phyloP scores from a whole-genome alignment of 2,113 vertebrate species.

The Cervus canadensis region DNA sequence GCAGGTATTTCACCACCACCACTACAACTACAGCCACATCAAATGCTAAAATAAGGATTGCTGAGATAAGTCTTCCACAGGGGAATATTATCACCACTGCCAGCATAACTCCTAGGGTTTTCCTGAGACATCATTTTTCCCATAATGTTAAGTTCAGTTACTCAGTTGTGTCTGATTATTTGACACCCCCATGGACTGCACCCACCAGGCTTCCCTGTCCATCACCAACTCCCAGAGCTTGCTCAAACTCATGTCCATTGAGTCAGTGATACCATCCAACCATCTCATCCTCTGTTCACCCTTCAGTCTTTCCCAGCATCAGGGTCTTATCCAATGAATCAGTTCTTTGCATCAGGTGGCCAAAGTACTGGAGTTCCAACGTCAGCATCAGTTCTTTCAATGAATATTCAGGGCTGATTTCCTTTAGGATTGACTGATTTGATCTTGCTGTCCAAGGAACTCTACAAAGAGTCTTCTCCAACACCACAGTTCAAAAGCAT shows the following conservation, averaged over 20 bases:
- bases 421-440: not conserved
- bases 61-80: not conserved
- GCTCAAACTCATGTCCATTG: not conserved
- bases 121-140: not conserved
- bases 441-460: not conserved
- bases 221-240: not conserved
- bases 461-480: not conserved
- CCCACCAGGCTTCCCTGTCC: accelerated
- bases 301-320: not conserved
- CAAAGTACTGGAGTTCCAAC: not conserved
- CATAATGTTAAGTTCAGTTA: not conserved
- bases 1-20: not conserved
- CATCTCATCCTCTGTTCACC: not conserved
- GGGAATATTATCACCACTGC: not conserved
- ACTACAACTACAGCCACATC: accelerated
- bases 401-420: not conserved
- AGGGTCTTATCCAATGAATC: not conserved
- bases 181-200: not conserved
- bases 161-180: not conserved
- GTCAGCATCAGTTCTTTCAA: not conserved
- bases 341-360: not conserved
- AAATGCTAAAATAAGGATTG: accelerated
- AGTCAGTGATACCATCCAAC: not conserved
- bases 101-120: accelerated
- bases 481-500: not conserved